phyloP scores from a whole-genome alignment of 2,888 invertebrate genomes.

The Napeogenes inachia region DNA sequence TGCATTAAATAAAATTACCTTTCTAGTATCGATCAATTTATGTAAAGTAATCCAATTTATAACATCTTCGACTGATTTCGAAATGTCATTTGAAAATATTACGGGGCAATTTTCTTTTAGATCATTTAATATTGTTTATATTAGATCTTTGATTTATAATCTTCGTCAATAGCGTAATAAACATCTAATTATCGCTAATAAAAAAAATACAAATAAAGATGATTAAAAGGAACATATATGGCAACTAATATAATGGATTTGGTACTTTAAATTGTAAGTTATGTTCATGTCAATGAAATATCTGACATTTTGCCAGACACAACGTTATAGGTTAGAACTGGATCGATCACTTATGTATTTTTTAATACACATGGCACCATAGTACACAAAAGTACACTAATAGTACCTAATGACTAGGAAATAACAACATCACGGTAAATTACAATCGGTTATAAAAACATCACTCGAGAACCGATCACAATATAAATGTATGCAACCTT shows the following conservation, averaged over 20 bases:
- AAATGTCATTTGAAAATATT: too few relatives aligned
- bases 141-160: too few relatives aligned
- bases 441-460: neutral
- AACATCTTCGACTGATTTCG: neutral
- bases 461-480: neutral
- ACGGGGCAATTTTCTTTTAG: too few relatives aligned
- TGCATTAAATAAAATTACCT: neutral
- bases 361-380: neutral
- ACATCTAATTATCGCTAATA: neutral
- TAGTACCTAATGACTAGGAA: conserved; percentile 3
- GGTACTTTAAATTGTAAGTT: neutral
- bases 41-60: neutral
- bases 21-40: neutral
- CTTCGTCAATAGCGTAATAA: neutral
- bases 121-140: too few relatives aligned
- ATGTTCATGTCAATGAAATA: neutral
- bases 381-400: conserved; percentile 1
- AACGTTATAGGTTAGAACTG: too few relatives aligned
- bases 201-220: neutral
- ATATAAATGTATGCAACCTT: too few relatives aligned
- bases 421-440: neutral
- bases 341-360: neutral
- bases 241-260: conserved; percentile 1
- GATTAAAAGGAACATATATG: neutral
- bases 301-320: neutral